Conservation (phyloP, 2,113 vertebrate genomes). For the Herpailurus yagouaroundi region DNA sequence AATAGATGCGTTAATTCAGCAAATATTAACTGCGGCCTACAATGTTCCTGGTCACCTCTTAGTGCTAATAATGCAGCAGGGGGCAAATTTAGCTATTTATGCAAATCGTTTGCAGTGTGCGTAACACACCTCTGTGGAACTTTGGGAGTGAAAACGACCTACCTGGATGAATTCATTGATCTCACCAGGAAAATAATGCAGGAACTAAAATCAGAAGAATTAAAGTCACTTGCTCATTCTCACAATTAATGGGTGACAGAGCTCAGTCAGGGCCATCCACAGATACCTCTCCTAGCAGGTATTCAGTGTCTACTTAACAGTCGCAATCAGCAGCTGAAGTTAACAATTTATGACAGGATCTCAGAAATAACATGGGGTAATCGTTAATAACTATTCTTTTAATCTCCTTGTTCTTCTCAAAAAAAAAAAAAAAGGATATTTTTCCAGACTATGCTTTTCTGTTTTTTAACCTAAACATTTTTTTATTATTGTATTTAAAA, state of each 20-base stretch:
- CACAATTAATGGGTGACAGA: not conserved
- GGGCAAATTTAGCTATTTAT: not conserved
- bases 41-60: not conserved
- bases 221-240: not conserved
- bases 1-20: not conserved
- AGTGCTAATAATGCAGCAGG: not conserved
- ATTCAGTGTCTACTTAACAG: not conserved
- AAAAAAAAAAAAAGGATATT: not conserved
- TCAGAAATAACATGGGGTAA: not conserved
- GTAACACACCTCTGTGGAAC: not conserved
- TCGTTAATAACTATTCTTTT: not conserved
- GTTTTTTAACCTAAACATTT: not conserved
- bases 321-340: not conserved
- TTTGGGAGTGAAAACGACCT: not conserved
- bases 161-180: not conserved
- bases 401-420: not conserved
- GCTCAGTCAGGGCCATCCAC: no score
- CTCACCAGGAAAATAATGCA: not conserved
- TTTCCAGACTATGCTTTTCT: not conserved
- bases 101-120: not conserved
- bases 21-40: not conserved
- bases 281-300: not conserved
- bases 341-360: not conserved
- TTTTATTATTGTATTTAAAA: no score
- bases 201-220: not conserved